These are phyloP conservation scores for Channa argus DNA, from an alignment of 2,113 vertebrate genomes.

Conservation along the genomic window DNA sequence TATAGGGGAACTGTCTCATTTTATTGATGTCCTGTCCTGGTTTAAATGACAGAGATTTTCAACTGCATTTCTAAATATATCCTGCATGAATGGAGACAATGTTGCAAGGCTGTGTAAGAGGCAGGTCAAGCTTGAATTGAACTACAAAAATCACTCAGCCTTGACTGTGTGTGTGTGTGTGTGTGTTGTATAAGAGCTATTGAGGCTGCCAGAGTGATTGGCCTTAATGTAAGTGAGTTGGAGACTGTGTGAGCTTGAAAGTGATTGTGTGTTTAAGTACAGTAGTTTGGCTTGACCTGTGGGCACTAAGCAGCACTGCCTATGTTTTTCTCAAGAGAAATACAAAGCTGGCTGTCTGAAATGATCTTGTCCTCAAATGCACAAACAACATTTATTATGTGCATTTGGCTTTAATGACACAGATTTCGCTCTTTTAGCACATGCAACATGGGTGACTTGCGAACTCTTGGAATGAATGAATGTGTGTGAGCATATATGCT, in stretches of 20 bases:
- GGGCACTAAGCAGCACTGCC: background rate
- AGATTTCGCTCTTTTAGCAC: background rate
- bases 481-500: background rate
- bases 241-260: slow-evolving; percentile 38
- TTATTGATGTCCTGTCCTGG: slow-evolving; percentile 64
- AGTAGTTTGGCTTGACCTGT: slow-evolving; percentile 10
- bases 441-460: background rate
- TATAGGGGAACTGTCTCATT: slow-evolving; percentile 29
- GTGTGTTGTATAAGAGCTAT: slow-evolving; percentile 43
- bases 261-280: slow-evolving; percentile 31
- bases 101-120: slow-evolving; percentile 28
- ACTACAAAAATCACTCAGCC: slow-evolving; percentile 18
- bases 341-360: too few species aligned
- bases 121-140: slow-evolving; percentile 32
- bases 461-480: background rate
- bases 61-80: slow-evolving; percentile 67
- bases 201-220: slow-evolving; percentile 45
- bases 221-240: slow-evolving; percentile 52
- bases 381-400: too few species aligned
- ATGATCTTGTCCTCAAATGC: too few species aligned
- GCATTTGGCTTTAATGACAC: background rate
- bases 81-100: slow-evolving; percentile 37
- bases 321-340: background rate
- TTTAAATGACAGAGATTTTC: slow-evolving; percentile 64
- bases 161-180: slow-evolving; percentile 20